These are phyloP conservation scores for Chondrilla cf. caribensis DNA, from an alignment of 37 sponge, comb jelly and placozoan species.

Conservation along the genomic window DNA sequence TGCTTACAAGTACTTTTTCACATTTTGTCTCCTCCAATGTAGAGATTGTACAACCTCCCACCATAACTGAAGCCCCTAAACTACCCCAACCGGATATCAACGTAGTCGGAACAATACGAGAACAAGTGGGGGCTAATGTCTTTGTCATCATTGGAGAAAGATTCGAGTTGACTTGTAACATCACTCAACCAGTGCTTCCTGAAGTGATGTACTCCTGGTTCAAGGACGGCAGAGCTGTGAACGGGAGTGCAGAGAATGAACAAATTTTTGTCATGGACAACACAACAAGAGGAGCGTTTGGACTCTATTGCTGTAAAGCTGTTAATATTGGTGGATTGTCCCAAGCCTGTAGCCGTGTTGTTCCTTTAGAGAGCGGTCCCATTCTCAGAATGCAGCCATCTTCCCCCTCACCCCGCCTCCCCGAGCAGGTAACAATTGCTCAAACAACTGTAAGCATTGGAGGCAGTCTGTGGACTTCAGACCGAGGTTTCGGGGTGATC, in stretches of 20 bases:
- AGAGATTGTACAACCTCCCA: slow-evolving; percentile 10
- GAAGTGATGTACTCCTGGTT: neutral
- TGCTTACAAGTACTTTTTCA: no score
- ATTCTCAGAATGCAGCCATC: neutral
- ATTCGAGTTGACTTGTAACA: neutral
- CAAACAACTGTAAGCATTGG: neutral
- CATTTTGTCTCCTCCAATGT: no score
- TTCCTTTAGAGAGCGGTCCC: neutral
- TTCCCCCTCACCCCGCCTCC: neutral
- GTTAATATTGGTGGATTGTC: neutral
- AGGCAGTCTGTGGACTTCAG: slow-evolving; percentile 2
- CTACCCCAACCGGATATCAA: neutral
- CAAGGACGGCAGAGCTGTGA: neutral
- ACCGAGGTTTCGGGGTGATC: neutral
- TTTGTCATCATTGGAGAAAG: slow-evolving; percentile 16
- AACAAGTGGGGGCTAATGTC: neutral
- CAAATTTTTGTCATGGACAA: neutral
- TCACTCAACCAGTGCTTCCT: neutral
- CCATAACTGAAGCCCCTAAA: neutral
- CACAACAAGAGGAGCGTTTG: neutral
- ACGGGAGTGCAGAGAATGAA: neutral
- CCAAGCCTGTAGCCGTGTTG: neutral
- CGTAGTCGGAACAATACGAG: neutral
- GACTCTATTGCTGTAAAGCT: neutral
- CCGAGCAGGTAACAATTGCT: neutral